Conservation (phyloP, 2,888 invertebrate species). For the Eupithecia inturbata region DNA sequence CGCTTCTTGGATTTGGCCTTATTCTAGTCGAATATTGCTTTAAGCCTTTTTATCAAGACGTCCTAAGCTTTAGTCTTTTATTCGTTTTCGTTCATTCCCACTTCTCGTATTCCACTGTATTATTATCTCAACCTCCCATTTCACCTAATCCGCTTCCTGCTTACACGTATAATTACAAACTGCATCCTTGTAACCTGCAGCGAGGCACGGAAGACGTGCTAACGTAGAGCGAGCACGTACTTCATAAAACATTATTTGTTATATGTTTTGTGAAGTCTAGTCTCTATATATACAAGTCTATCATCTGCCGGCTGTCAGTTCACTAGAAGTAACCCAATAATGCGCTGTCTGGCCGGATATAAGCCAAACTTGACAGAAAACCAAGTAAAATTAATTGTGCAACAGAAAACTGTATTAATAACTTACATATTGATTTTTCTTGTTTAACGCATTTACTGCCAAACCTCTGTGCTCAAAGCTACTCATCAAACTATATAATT, state of each 20-base stretch:
- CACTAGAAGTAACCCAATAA: neutral
- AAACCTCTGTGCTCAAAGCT: no score
- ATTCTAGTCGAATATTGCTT: neutral
- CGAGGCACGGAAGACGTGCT: neutral
- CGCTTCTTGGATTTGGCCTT: neutral
- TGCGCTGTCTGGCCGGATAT: neutral
- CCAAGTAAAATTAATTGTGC: neutral
- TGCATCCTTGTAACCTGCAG: neutral
- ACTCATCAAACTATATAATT: no score
- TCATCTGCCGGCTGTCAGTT: neutral
- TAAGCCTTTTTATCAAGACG: no score
- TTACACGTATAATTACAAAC: neutral
- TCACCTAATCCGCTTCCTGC: neutral
- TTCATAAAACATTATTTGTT: conserved; percentile 1
- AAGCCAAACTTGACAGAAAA: neutral
- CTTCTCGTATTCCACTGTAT: no score
- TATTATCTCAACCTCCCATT: no score
- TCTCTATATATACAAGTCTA: no score
- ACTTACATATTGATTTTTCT: neutral
- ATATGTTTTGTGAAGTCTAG: no score
- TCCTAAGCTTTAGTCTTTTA: no score
- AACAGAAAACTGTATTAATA: neutral
- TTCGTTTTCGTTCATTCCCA: no score
- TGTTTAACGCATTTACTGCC: neutral
- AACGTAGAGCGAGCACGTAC: conserved; percentile 8